Evolutionary conservation across 2,888 invertebrate species (phyloP), one percentile per base, ranked within the genome.

Genomic region (Ormyrus nitidulus): DNA sequence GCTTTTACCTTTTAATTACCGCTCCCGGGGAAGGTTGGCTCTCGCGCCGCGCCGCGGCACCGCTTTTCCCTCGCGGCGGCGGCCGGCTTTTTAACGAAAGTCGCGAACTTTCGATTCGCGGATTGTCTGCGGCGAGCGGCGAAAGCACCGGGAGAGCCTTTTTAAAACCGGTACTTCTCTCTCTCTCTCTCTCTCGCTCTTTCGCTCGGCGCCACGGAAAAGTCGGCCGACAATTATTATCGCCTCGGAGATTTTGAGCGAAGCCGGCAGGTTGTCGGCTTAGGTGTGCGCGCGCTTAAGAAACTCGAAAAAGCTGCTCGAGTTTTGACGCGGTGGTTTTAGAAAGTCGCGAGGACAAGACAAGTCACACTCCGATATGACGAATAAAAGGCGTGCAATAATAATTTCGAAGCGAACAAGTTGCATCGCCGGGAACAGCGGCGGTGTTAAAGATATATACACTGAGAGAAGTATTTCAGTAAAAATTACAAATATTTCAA

Each of bases 71-170:
- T 34, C 34, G 69, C 68, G 49, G 65, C n/a, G 13, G 34, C 34
- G 48, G 70, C 51, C 68, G 61, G 51, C 74, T 72, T 68, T 73
- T 69, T 58, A 81, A 81, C 80, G 77, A 81, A 81, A 81, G 81
- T 75, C 58, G 73, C 34, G 13, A 81, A 81, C 80, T 81, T 81
- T 81, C 77, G 70, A 81, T 81, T 81, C 80, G 64, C 65, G 53
- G 70, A 79, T 79, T 79, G 74, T 79, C 66, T 51, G 9, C n/a
- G 11, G 51, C 65, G 6, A 19, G 69, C 56, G 46, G 64, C 46
- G 3, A 34, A 34, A 34, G n/a, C 61, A 51, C 62, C 66, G 75
- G 66, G 62, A 66, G 75, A 61, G 62, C 19, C 49, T 48, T 46
- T 34, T 54, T 46, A 34, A 46, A 68, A 69, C 76, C 76, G 53